phyloP scores from a whole-genome alignment of 2,113 vertebrate genomes.

The Pygoscelis adeliae region DNA sequence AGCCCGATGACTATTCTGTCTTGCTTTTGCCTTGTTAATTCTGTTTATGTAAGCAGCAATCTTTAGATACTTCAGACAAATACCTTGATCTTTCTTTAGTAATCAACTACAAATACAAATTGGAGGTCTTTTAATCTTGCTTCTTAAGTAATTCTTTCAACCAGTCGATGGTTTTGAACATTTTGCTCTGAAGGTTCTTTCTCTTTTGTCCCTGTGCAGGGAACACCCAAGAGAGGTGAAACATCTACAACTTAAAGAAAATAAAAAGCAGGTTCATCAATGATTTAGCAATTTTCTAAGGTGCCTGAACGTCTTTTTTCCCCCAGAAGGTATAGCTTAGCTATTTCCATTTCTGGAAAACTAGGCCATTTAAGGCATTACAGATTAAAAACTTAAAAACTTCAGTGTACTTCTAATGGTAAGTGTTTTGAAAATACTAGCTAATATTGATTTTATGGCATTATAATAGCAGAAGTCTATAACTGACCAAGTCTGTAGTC shows the following conservation, averaged over 20 bases:
- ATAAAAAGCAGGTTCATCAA: not conserved
- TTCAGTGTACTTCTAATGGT: not conserved
- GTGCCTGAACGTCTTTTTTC: not conserved
- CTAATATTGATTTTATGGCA: not conserved
- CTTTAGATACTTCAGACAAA: not conserved
- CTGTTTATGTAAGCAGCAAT: not conserved
- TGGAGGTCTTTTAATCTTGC: not conserved
- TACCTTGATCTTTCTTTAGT: not conserved
- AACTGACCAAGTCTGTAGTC: not conserved
- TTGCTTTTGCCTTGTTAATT: not conserved
- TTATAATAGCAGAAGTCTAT: not conserved
- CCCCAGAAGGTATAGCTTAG: not conserved
- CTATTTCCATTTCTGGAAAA: not conserved
- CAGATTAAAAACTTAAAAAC: not conserved
- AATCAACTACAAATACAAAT: not conserved
- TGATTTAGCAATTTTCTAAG: not conserved
- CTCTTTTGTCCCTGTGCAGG: not conserved
- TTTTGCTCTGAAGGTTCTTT: not conserved
- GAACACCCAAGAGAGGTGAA: not conserved
- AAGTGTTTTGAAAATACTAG: not conserved
- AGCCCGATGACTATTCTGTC: not conserved
- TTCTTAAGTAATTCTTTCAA: not conserved
- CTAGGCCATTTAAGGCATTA: not conserved
- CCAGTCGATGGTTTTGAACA: rapidly evolving
- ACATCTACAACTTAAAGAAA: not conserved